phyloP scores from a whole-genome alignment of 2,888 invertebrate genomes.

The Amaurobius ferox region DNA sequence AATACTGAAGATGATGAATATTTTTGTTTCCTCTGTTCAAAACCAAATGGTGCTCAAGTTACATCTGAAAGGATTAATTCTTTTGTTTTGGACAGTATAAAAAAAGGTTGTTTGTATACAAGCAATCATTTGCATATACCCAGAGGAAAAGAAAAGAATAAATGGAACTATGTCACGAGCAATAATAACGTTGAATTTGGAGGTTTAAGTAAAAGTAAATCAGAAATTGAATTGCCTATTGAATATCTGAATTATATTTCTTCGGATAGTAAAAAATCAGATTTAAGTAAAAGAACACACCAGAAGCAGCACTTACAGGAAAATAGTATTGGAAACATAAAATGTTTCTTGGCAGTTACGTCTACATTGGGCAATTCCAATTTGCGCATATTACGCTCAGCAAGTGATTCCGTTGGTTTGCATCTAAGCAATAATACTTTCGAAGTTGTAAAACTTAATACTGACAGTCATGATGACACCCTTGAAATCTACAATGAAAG shows the following conservation, averaged over 20 bases:
- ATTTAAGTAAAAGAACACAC: neutral
- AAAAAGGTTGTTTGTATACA: neutral
- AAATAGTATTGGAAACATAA: neutral
- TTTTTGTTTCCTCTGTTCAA: neutral
- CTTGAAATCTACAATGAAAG: neutral
- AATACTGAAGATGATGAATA: neutral
- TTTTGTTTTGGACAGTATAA: neutral
- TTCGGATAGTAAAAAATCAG: neutral
- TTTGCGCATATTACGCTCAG: constrained; percentile 21
- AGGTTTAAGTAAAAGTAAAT: constrained; percentile 25
- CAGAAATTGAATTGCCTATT: constrained; percentile 32
- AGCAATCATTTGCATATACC: constrained; percentile 6
- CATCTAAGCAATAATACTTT: neutral
- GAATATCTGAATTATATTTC: neutral
- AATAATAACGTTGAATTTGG: neutral
- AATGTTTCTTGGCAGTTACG: neutral
- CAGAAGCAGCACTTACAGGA: neutral
- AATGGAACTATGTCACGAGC: neutral
- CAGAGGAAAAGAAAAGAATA: neutral
- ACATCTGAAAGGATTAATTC: neutral
- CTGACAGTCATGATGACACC: neutral
- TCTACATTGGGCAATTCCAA: neutral
- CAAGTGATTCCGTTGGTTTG: constrained; percentile 37
- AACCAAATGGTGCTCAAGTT: neutral
- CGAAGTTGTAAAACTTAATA: neutral